Evolutionary conservation across 2,113 vertebrate genomes (phyloP), one percentile per base, ranked within the genome.

Genomic region (Grallaria varia): DNA sequence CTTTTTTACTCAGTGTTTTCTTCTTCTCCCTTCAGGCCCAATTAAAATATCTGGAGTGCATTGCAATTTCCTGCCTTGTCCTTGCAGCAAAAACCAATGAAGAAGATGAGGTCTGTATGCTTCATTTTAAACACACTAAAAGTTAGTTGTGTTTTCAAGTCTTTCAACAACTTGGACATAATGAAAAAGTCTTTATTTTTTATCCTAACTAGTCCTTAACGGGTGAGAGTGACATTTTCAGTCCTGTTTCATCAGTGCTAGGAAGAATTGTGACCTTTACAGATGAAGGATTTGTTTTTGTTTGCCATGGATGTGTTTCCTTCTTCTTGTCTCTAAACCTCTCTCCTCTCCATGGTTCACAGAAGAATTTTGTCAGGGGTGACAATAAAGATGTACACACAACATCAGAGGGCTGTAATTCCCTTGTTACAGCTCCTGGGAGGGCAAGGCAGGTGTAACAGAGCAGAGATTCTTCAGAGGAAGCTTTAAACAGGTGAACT

Each of bases 31-130:
- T 84, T 74, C 93, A 99, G 99, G 98, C 98, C 40, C 98, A 97
- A 90, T 94, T 98, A 47, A 98, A 98, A 68, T 98, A 98, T 74
- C 97, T 99, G 69, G 98, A 96, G 62, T 97, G 98, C 78, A 98
- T 97, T 23, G 95, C 97, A 24, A 97, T 98, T 68, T 98, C 98
- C 89, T 98, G 98, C 40, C 95, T 99, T 64, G 95, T 98, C 89
- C 97, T 99, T 27, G 98, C 98, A 79, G 98, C 98, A 90, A 98
- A 99, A 97, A 88, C 96, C 95, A 98, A 97, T 1, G 98, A 99
- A 90, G 99, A 99, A 87, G 98, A 98, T 31, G 98, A 99, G 98
- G 98, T 98, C 94, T n/a, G 75, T 64, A 27, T 24, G 53, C 40
- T 93, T 77, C 4, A 31, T 52, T 91, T 84, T 47, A 68, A 96